Conservation (phyloP, 2,113 vertebrate species). For the Varanus salvator region DNA sequence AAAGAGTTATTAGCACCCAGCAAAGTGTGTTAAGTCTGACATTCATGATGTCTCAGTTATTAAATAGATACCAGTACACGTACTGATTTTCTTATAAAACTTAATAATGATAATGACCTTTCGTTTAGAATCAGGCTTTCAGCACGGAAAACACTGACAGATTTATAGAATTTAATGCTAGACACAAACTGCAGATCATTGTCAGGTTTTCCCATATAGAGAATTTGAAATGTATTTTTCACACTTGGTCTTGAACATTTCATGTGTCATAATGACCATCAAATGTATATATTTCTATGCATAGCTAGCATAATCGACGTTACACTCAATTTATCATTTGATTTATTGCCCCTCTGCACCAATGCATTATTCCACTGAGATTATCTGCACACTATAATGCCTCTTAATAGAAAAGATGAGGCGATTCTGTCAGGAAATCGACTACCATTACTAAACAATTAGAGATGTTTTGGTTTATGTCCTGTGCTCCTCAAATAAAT, state of each 20-base stretch:
- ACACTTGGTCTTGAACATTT: constrained; percentile 65
- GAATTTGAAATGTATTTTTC: constrained; percentile 72
- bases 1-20: constrained; percentile 80
- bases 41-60: constrained; percentile 82
- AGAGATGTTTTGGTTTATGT: constrained; percentile 36
- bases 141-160: constrained; percentile 74
- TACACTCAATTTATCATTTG: constrained; percentile 78
- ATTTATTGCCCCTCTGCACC: constrained; percentile 70
- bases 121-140: constrained; percentile 77
- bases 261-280: constrained; percentile 66
- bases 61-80: constrained; percentile 78
- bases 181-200: constrained; percentile 66
- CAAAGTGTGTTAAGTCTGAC: constrained; percentile 81
- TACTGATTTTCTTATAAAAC: constrained; percentile 83
- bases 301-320: constrained; percentile 77
- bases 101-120: constrained; percentile 84
- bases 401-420: constrained; percentile 58
- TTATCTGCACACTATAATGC: constrained; percentile 60
- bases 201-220: constrained; percentile 69
- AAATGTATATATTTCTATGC: constrained; percentile 77
- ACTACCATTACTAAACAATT: constrained; percentile 64
- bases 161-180: constrained; percentile 76
- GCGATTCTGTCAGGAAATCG: constrained; percentile 47
- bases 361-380: constrained; percentile 69
- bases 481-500: constrained; percentile 20